Percentiles rank a stretch among this genome's conserved stretches.
Evolutionary conservation across 2,113 vertebrate genomes (phyloP).

Genomic region (Erythrolamprus reginae): DNA sequence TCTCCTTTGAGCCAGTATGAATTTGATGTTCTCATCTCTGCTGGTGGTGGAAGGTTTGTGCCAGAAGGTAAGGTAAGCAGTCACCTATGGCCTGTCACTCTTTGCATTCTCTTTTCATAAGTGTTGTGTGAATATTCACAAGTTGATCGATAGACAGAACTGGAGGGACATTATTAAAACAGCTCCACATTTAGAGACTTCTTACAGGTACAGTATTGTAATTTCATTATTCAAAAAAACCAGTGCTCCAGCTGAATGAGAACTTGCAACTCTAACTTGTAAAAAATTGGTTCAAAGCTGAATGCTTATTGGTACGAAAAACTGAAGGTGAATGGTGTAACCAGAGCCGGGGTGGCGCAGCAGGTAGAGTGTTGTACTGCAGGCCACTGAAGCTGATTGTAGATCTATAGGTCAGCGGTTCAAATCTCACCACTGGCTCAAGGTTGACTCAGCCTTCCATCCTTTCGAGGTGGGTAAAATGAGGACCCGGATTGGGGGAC

Average conservation of each 20-base stretch:
- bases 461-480: no score
- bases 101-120: neutral
- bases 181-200: neutral
- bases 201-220: neutral
- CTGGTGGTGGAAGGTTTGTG: constrained; percentile 85
- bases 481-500: no score
- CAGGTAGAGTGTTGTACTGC: no score
- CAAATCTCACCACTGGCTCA: no score
- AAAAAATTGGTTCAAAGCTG: neutral
- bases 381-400: no score
- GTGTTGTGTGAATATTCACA: neutral
- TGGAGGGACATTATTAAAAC: neutral
- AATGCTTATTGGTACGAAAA: neutral
- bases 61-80: constrained; percentile 79
- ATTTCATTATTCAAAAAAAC: neutral
- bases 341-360: no score
- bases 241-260: neutral
- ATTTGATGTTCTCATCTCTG: constrained; percentile 90
- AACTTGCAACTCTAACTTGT: neutral
- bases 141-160: neutral
- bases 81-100: neutral
- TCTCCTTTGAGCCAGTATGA: constrained; percentile 73
- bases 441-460: no score
- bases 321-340: neutral
- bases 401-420: no score